Percentiles rank a stretch among this genome's conserved stretches.
Conservation (phyloP, 2,797 vertebrate genomes). For the Platyrinchus mystaceus region DNA sequence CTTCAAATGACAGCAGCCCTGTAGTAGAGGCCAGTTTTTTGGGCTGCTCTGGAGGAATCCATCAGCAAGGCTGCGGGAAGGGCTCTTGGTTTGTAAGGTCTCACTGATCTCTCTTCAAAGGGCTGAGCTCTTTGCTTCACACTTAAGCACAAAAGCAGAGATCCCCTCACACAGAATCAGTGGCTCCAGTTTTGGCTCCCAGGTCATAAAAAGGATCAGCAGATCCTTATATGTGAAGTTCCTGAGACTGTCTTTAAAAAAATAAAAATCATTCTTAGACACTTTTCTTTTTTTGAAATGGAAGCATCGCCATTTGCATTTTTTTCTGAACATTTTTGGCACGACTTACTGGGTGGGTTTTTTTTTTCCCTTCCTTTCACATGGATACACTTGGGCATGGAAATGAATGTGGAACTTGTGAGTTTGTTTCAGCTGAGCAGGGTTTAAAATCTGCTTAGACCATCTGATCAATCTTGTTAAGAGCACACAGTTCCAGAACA, state of each 20-base stretch:
- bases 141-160: neutral
- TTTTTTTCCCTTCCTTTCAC: neutral
- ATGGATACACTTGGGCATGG: conserved; percentile 33
- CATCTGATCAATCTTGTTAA: conserved; percentile 57
- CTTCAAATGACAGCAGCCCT: neutral
- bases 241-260: neutral
- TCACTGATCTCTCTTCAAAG: neutral
- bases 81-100: neutral
- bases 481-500: conserved; percentile 46
- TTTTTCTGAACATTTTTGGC: conserved; percentile 29
- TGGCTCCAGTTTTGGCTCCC: neutral
- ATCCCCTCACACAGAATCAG: neutral
- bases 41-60: neutral
- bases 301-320: neutral
- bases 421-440: conserved; percentile 53
- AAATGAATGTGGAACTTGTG: conserved; percentile 50
- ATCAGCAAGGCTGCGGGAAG: neutral
- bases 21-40: neutral
- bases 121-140: neutral
- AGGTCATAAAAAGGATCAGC: neutral
- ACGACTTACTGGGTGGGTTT: neutral
- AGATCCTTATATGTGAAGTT: neutral
- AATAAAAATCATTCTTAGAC: neutral
- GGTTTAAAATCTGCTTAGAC: conserved; percentile 54
- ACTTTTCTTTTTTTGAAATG: neutral